phyloP scores from a whole-genome alignment of 2,797 vertebrate genomes.

The Margarornis squamiger region DNA sequence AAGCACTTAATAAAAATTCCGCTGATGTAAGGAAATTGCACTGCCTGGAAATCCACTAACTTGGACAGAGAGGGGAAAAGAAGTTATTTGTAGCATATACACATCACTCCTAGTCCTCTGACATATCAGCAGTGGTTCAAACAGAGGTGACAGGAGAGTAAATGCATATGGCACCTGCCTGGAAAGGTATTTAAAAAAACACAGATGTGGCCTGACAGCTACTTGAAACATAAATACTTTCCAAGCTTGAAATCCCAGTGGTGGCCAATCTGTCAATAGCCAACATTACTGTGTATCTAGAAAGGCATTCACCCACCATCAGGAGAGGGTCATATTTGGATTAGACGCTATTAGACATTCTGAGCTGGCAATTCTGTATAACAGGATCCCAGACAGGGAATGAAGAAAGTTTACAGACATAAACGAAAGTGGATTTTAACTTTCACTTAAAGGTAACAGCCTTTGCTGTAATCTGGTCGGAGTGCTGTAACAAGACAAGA shows the following conservation, averaged over 20 bases:
- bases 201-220: slow-evolving; percentile 43
- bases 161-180: slow-evolving; percentile 50
- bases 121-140: slow-evolving; percentile 18
- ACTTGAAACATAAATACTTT: slow-evolving; percentile 51
- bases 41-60: not conserved
- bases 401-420: not conserved
- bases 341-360: not conserved
- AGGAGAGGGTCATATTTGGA: not conserved
- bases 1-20: slow-evolving; percentile 9
- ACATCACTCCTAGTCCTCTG: not conserved
- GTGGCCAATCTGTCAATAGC: not conserved
- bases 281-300: not conserved
- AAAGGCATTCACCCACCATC: not conserved
- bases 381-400: not conserved
- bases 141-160: slow-evolving; percentile 39
- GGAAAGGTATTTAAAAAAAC: slow-evolving; percentile 28
- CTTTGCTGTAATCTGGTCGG: not conserved
- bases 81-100: slow-evolving; percentile 40
- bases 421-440: not conserved
- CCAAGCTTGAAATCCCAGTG: not conserved
- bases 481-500: not conserved
- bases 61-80: not conserved
- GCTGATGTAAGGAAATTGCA: not conserved
- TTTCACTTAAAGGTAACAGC: not conserved
- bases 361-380: not conserved